Base-by-base conservation (phyloP, 2,113 vertebrate genomes). In the Lagopus leucura region DNA sequence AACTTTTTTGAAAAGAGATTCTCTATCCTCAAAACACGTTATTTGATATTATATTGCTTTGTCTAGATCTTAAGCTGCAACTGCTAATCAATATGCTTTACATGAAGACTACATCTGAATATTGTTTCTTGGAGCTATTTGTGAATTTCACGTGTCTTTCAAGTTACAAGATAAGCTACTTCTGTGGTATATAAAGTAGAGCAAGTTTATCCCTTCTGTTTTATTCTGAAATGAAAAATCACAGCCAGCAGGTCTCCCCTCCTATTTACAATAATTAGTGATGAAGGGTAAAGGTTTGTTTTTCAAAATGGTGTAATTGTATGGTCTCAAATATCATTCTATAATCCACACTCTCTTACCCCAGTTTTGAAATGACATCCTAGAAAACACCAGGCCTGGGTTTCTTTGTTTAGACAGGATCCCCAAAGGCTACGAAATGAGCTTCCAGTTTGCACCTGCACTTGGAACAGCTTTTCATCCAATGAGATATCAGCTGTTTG, bases 31-130 rank as follows among this genome's bases (percentile, higher is more conserved):
- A 17, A 65, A 88, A 77, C 82, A 89, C 0, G 72, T 76, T 91
- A 77, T 40, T 84, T 91, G 32, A 55, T 66, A n/a, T 57, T 79
- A 72, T 15, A 82, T 40, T 77, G 55, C 55, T 94, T 90, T 82
- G 60, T 72, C 55, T 52, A 93, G 34, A 84, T 27, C 1, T 3
- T 67, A 91, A 83, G 32, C 48, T 86, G 76, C 61, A 93, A 71
- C 54, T 93, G 70, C 66, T 91, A 86, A 96, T 91, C 86, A 90
- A 58, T 83, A 81, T 10, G 43, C 57, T 94, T 83, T 45, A 86
- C 11, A 9, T 86, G 91, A 90, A 86, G 36, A 61, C 43, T 78
- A 72, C 43, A 81, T 72, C 69, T 57, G 80, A 88, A 57, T 57
- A 69, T 4, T 47, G 17, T 78, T 88, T 83, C 80, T 94, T 47